Evolutionary conservation across 1,140 invertebrate genomes (phyloP).

Genomic region (Leptopilina clavipes): DNA sequence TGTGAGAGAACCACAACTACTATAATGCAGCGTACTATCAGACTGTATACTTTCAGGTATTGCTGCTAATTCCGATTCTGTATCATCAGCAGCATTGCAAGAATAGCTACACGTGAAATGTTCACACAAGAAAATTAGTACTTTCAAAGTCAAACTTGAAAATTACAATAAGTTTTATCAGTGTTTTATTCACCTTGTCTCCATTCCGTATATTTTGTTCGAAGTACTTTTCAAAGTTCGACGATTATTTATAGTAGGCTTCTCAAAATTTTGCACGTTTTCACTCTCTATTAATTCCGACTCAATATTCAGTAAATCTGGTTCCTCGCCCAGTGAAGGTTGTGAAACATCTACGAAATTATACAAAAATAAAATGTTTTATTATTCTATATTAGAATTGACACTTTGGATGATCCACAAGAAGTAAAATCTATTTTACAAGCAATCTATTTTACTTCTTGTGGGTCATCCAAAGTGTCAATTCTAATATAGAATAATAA

Average conservation of each 20-base stretch:
- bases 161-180: too few relatives aligned
- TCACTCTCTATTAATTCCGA: constrained; percentile 73
- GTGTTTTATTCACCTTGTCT: constrained; percentile 67
- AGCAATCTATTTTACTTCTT: too few relatives aligned
- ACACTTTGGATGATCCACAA: too few relatives aligned
- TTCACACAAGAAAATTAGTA: background rate
- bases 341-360: constrained; percentile 81
- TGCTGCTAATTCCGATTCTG: constrained; percentile 89
- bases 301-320: constrained; percentile 75
- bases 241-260: constrained; percentile 65
- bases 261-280: constrained; percentile 66
- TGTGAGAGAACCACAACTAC: constrained; percentile 77
- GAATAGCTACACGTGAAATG: constrained; percentile 77
- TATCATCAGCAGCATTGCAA: constrained; percentile 86
- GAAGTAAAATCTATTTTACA: too few relatives aligned
- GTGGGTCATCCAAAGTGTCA: too few relatives aligned
- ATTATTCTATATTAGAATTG: background rate
- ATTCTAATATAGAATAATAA: too few relatives aligned
- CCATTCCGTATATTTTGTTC: constrained; percentile 77
- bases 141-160: too few relatives aligned
- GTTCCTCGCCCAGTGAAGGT: constrained; percentile 81
- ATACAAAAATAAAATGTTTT: constrained; percentile 35
- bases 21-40: constrained; percentile 85
- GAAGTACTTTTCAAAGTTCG: constrained; percentile 64
- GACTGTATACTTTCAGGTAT: constrained; percentile 92